Conservation (phyloP, 2,888 invertebrate genomes). For the Mythimna ferrago region DNA sequence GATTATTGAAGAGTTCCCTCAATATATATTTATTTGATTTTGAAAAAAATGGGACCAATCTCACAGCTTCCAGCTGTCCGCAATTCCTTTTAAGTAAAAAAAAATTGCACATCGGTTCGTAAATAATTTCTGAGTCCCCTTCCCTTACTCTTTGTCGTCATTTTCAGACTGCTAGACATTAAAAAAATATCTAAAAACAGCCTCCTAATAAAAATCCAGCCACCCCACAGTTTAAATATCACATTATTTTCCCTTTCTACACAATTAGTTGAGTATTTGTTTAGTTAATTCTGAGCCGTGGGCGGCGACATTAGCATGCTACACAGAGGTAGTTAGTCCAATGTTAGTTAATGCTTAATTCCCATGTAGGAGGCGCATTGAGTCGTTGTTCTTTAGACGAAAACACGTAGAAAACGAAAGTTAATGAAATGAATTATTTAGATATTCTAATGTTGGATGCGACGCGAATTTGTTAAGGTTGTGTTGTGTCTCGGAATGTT, state of each 20-base stretch:
- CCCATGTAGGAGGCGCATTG: conserved; percentile 57
- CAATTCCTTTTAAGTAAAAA: no score
- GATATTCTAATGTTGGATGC: conserved; percentile 53
- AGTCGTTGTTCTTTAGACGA: conserved; percentile 49
- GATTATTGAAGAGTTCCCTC: no score
- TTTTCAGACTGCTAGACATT: background rate
- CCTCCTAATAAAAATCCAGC: conserved; percentile 25
- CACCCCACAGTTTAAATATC: conserved; percentile 30
- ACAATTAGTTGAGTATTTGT: conserved; percentile 62
- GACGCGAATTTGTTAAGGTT: conserved; percentile 37
- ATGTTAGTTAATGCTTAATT: conserved; percentile 59
- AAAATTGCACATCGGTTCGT: no score
- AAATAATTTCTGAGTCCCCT: no score
- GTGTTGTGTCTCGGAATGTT: conserved; percentile 4
- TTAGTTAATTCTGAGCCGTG: conserved; percentile 54
- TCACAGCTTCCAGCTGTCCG: no score
- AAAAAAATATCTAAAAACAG: background rate
- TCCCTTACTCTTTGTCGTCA: no score
- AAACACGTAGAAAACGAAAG: conserved; percentile 63
- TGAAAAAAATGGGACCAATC: no score
- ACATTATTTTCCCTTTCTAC: conserved; percentile 57
- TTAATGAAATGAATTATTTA: conserved; percentile 67
- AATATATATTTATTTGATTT: no score
- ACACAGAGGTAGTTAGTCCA: conserved; percentile 59
- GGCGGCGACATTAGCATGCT: conserved; percentile 70